These are phyloP conservation scores for Drosophila bunnanda DNA, from an alignment of 2,888 invertebrate genomes.

Conservation along the genomic window DNA sequence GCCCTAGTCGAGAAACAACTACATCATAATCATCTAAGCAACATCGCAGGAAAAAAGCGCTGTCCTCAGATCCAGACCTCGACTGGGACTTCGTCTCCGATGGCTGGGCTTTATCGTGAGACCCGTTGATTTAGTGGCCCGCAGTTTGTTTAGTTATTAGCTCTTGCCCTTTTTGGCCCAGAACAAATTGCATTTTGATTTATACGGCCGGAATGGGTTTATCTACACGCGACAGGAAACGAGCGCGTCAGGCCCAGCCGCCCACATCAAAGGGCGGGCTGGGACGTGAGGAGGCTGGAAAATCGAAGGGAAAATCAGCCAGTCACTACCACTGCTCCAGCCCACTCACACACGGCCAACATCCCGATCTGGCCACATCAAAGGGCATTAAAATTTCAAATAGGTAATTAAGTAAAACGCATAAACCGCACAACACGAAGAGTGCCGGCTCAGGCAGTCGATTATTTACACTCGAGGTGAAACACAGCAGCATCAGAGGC, in stretches of 20 bases:
- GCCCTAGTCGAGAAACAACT: constrained; percentile 18
- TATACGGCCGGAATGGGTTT: constrained; percentile 72
- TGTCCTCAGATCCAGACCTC: constrained; percentile 36
- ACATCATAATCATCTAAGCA: constrained; percentile 71
- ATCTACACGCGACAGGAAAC: constrained; percentile 71
- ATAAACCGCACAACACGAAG: constrained; percentile 70
- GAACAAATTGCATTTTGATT: constrained; percentile 82
- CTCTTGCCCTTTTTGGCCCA: constrained; percentile 75
- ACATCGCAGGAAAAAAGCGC: constrained; percentile 43
- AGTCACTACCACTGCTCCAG: background rate
- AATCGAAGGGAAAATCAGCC: constrained; percentile 22
- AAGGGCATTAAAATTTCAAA: constrained; percentile 76
- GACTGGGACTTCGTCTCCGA: constrained; percentile 8
- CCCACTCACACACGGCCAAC: background rate
- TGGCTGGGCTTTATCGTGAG: constrained; percentile 62
- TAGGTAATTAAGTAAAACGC: constrained; percentile 80
- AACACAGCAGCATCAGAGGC: constrained; percentile 7
- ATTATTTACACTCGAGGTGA: constrained; percentile 71
- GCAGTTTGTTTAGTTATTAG: constrained; percentile 80
- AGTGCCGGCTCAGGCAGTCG: constrained; percentile 41
- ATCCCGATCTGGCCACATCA: constrained; percentile 66
- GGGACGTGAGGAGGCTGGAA: constrained; percentile 17
- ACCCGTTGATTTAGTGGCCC: constrained; percentile 74
- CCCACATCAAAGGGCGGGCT: constrained; percentile 52
- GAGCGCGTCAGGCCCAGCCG: constrained; percentile 58